Percentiles rank a stretch among this genome's conserved stretches.
Evolutionary conservation across 2,888 invertebrate genomes (phyloP).

Genomic region (Phania funesta): DNA sequence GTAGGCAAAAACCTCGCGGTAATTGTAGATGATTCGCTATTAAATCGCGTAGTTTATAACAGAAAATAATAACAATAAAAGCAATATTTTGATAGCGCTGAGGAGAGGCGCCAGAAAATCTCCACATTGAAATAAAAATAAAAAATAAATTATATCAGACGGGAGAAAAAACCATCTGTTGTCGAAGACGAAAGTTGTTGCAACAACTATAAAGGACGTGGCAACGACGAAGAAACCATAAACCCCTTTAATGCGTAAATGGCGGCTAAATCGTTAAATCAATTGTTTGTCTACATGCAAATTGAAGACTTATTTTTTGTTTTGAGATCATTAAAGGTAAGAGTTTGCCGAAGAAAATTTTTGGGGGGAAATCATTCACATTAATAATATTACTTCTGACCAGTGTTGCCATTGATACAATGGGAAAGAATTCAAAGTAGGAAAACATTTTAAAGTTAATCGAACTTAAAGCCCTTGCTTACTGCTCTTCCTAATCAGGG

Average conservation of each 20-base stretch:
- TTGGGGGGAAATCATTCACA: too few relatives aligned
- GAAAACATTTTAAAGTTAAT: too few relatives aligned
- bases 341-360: too few relatives aligned
- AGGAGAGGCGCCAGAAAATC: constrained; percentile 51
- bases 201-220: neutral
- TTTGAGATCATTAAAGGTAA: too few relatives aligned
- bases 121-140: neutral
- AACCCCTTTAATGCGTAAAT: constrained; percentile 35
- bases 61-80: neutral
- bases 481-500: too few relatives aligned
- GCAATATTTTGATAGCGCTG: neutral
- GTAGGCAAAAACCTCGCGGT: neutral
- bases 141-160: neutral
- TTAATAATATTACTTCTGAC: too few relatives aligned
- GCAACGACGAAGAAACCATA: neutral
- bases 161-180: too few relatives aligned
- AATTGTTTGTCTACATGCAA: neutral
- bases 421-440: too few relatives aligned
- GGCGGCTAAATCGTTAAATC: constrained; percentile 46
- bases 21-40: neutral
- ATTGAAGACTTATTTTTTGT: too few relatives aligned
- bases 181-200: too few relatives aligned
- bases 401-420: too few relatives aligned
- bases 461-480: too few relatives aligned
- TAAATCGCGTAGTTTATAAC: neutral